Evolutionary conservation across 2,888 invertebrate species (phyloP), one percentile per base, ranked within the genome.

Genomic region (Himalopsyche anomala): DNA sequence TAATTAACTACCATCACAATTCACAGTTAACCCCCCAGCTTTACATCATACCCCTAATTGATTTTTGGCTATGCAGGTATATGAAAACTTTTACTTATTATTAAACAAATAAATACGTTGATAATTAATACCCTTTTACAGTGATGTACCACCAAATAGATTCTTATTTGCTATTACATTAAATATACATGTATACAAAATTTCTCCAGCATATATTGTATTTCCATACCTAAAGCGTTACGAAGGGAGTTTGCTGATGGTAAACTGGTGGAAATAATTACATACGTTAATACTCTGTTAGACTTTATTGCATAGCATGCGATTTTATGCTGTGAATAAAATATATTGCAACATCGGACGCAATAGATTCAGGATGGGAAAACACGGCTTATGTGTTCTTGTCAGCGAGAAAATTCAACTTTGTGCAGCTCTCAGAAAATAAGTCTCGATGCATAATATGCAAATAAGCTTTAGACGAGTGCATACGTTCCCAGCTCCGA

Each of bases 391-490:
- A 62, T 62, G 62, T 56, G 4, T 56, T 56, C 17, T 19, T 19
- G 56, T 19, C 62, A 19, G 62, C 62, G 19, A n/a, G 62, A 19
- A 62, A 62, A 12, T 62, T 55, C 55, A 55, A 55, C 55, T 62
- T 62, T 19, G 62, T 62, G 19, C 62, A 11, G 62, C 19, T 62
- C 11, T 28, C n/a, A 28, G 69, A 45, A 74, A 79, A 84, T 84
- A 84, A 79, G 69, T 69, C 84, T 83, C 28, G 83, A 40, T 56
- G 74, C 84, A 84, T 74, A 74, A 84, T 45, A 84, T 84, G 84
- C 84, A 84, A 84, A 84, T 84, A 74, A 84, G 84, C 84, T 62
- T 62, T 62, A 62, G 62, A 19, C 62, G 62, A 62, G 62, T 62
- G 62, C 62, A 62, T 62, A 62, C 62, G 62, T 56, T 56, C 56